Percentiles rank a stretch among this genome's conserved stretches.
Conservation (phyloP, 2,113 vertebrate species). For the Phycodurus eques region DNA sequence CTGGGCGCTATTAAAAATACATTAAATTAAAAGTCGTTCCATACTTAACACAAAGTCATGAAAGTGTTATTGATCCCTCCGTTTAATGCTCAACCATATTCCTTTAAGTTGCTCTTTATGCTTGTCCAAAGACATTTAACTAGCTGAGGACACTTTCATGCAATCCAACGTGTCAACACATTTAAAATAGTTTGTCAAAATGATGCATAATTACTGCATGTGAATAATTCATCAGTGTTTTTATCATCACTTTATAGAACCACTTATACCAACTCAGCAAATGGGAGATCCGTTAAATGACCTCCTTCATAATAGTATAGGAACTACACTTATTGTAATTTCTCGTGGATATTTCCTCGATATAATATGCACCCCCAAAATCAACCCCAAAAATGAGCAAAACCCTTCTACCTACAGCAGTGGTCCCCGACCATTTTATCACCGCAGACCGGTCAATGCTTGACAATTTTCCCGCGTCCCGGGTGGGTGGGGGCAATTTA, state of each 20-base stretch:
- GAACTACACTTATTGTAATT: not conserved
- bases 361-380: too few species aligned
- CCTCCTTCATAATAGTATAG: not conserved
- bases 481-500: too few species aligned
- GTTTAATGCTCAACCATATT: slow-evolving; percentile 2
- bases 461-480: too few species aligned
- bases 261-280: not conserved
- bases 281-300: not conserved
- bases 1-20: not conserved
- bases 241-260: not conserved
- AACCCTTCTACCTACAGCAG: too few species aligned
- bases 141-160: not conserved
- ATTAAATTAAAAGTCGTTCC: slow-evolving; percentile 3
- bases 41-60: not conserved
- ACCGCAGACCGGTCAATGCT: too few species aligned
- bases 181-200: not conserved
- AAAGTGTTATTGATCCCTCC: slow-evolving; percentile 4
- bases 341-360: too few species aligned
- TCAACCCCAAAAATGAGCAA: too few species aligned
- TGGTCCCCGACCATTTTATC: too few species aligned
- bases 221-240: slow-evolving; percentile 5
- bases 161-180: not conserved
- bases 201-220: not conserved
- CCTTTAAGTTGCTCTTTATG: slow-evolving; percentile 6
- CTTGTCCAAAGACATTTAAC: slow-evolving; percentile 5